phyloP scores from a whole-genome alignment of 1,140 invertebrate species.

The Brachionus sp. region DNA sequence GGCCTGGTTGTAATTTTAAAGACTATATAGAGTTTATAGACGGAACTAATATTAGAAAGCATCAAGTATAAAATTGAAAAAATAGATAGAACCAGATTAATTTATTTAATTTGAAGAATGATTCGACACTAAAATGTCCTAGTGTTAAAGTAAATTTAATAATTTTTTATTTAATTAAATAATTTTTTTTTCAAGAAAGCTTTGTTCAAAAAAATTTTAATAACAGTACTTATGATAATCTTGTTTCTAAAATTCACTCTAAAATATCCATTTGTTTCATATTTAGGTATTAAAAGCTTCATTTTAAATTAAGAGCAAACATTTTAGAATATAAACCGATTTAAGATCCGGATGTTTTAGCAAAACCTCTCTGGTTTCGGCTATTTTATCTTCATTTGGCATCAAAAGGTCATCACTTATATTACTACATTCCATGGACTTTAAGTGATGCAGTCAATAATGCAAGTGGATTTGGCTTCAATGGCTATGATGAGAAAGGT shows the following conservation, averaged over 20 bases:
- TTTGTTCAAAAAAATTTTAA: constrained; percentile 6
- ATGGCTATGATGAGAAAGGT: constrained; percentile 68
- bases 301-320: background rate
- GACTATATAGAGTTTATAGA: constrained; percentile 45
- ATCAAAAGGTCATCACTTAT: constrained; percentile 69
- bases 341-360: background rate
- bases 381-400: constrained; percentile 37
- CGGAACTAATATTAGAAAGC: constrained; percentile 20
- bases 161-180: background rate
- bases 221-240: background rate
- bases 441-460: constrained; percentile 82
- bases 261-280: background rate
- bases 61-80: background rate
- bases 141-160: background rate
- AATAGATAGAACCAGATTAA: background rate
- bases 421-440: constrained; percentile 93
- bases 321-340: background rate
- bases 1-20: constrained; percentile 44
- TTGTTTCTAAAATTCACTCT: background rate
- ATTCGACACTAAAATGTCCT: background rate
- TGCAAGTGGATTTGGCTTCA: constrained; percentile 84
- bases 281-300: background rate
- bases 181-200: background rate
- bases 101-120: background rate
- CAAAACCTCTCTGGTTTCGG: background rate